phyloP scores from a whole-genome alignment of 2,797 vertebrate genomes.

The Notolepis coatsorum region DNA sequence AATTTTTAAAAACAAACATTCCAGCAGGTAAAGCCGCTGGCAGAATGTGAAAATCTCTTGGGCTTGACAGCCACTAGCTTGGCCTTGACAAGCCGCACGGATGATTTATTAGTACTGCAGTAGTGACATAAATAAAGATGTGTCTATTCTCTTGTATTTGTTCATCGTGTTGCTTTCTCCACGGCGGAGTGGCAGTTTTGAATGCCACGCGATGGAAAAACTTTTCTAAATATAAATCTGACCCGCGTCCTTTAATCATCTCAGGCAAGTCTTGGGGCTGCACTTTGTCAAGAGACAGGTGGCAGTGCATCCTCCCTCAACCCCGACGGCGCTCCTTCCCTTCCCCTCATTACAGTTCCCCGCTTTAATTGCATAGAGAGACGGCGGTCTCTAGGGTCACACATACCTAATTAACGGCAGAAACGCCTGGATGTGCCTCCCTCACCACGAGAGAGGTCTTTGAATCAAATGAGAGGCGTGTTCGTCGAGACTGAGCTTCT shows the following conservation, averaged over 20 bases:
- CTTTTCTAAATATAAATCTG: too few species aligned
- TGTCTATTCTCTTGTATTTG: background rate
- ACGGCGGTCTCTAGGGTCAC: slow-evolving; percentile 30
- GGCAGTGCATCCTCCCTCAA: background rate
- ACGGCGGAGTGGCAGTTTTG: background rate
- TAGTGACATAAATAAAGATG: slow-evolving; percentile 36
- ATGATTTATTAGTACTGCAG: slow-evolving; percentile 47
- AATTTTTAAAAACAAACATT: slow-evolving; percentile 25
- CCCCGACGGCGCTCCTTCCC: slow-evolving; percentile 10
- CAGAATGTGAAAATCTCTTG: slow-evolving; percentile 25
- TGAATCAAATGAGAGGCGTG: slow-evolving; percentile 17
- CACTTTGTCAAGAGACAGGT: slow-evolving; percentile 1
- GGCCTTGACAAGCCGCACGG: slow-evolving; percentile 2
- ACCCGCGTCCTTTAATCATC: background rate
- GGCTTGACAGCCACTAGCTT: slow-evolving; percentile 27
- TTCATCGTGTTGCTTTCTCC: background rate
- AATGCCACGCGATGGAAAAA: slow-evolving; percentile 23
- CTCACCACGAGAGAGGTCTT: slow-evolving; percentile 8
- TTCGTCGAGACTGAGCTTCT: background rate
- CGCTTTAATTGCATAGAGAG: slow-evolving; percentile 43
- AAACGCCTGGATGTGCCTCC: slow-evolving; percentile 9
- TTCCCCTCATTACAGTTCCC: slow-evolving; percentile 25
- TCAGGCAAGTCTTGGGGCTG: background rate
- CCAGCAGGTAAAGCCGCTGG: slow-evolving; percentile 28
- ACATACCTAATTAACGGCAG: slow-evolving; percentile 47